phyloP scores from a whole-genome alignment of 2,113 vertebrate species.

The Aleadryas rufinucha region DNA sequence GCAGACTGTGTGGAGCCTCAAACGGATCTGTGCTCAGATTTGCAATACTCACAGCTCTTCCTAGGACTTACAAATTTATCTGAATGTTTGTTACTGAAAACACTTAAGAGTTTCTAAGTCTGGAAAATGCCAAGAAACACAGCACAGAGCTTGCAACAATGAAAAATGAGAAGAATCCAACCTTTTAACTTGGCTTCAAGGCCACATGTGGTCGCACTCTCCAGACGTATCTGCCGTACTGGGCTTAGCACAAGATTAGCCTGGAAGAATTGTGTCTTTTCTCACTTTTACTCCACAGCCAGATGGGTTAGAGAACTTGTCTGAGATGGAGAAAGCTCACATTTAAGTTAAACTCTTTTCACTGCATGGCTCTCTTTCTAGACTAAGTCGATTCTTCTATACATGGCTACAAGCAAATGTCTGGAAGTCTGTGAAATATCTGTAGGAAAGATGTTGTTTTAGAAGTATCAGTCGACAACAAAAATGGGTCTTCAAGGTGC shows the following conservation, averaged over 20 bases:
- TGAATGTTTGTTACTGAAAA: background rate
- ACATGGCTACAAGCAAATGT: fast-evolving
- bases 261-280: background rate
- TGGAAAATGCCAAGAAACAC: background rate
- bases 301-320: background rate
- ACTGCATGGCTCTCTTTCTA: background rate
- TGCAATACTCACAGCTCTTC: background rate
- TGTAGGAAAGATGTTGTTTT: background rate
- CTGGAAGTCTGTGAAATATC: background rate
- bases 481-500: background rate
- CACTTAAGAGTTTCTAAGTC: background rate
- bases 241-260: background rate
- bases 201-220: background rate
- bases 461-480: background rate
- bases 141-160: background rate
- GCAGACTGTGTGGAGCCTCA: background rate
- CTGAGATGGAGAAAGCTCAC: background rate
- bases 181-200: background rate
- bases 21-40: background rate
- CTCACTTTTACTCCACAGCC: background rate
- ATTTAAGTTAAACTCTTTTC: background rate
- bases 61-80: background rate
- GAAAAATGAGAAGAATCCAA: background rate
- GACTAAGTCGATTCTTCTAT: background rate
- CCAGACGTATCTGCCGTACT: background rate